A percentile compares a stretch with the other conserved stretches of the same genome.
These are phyloP conservation scores for Casuarius casuarius DNA, from an alignment of 2,113 vertebrate species.

Conservation along the genomic window DNA sequence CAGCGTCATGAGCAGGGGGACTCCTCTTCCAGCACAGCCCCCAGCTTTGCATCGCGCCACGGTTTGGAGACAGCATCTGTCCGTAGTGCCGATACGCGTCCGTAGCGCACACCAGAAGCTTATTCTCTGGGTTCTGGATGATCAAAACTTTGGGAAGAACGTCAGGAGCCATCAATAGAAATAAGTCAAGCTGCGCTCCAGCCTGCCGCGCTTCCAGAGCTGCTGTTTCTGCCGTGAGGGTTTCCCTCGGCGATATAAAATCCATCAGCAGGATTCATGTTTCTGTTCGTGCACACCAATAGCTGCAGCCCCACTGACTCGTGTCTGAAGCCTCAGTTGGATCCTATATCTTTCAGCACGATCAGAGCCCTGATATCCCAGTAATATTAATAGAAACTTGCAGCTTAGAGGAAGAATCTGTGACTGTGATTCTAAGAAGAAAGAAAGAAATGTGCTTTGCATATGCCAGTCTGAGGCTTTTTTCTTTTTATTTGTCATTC, in stretches of 20 bases:
- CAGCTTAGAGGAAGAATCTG: background rate
- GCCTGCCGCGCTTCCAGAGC: background rate
- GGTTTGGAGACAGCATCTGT: background rate
- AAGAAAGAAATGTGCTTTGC: background rate
- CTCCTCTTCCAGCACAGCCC: background rate
- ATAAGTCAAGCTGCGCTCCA: background rate
- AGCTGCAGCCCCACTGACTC: background rate
- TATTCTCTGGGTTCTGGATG: background rate
- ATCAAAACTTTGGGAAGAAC: slow-evolving; percentile 20
- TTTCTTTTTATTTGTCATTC: background rate
- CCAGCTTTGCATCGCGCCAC: background rate
- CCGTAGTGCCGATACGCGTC: background rate
- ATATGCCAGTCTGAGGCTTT: background rate
- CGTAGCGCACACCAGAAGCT: background rate
- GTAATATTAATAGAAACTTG: background rate
- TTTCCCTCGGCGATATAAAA: background rate
- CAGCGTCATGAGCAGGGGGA: no score
- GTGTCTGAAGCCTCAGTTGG: background rate
- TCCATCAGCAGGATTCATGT: background rate
- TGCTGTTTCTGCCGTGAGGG: background rate
- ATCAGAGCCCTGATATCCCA: background rate
- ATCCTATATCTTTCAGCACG: background rate
- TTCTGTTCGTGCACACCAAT: background rate
- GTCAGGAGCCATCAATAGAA: background rate
- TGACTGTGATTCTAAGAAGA: background rate